Percentiles rank a stretch among this genome's conserved stretches.
phyloP scores from a whole-genome alignment of 2,113 vertebrate genomes.

The Balaeniceps rex region DNA sequence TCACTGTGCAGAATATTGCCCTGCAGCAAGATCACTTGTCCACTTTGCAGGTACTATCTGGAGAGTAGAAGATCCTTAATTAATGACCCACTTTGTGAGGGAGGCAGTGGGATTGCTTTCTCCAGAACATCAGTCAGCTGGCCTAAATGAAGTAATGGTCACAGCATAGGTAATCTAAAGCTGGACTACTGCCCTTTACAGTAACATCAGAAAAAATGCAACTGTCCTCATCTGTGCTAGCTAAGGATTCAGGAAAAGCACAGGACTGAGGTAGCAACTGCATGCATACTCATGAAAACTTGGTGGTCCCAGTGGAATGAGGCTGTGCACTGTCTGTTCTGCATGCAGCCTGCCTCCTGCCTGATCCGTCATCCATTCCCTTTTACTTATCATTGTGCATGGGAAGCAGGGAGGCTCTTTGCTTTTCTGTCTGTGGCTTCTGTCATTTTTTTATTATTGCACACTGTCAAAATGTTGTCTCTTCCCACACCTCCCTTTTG shows the following conservation, averaged over 20 bases:
- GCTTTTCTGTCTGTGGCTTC: conserved; percentile 34
- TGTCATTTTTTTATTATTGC: conserved; percentile 33
- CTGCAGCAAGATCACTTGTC: neutral
- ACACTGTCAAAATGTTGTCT: conserved; percentile 38
- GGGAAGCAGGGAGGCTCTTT: conserved; percentile 23
- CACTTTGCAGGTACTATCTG: neutral
- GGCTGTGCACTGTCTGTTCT: neutral
- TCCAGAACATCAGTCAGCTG: neutral
- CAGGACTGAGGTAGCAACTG: neutral
- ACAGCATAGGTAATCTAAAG: neutral
- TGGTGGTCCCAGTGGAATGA: neutral
- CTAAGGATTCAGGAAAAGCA: neutral
- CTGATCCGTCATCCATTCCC: neutral
- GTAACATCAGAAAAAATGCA: neutral
- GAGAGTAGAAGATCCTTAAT: neutral
- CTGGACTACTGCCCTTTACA: neutral
- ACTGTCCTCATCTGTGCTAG: neutral
- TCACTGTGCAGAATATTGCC: neutral
- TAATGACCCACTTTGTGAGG: neutral
- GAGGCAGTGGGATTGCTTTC: neutral
- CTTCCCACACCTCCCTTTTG: conserved; percentile 1
- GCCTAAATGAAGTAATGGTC: neutral
- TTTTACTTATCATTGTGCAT: conserved; percentile 47
- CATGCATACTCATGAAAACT: neutral
- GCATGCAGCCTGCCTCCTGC: conserved; percentile 10